phyloP scores from a whole-genome alignment of 2,888 invertebrate genomes.

The Pterostichus niger region DNA sequence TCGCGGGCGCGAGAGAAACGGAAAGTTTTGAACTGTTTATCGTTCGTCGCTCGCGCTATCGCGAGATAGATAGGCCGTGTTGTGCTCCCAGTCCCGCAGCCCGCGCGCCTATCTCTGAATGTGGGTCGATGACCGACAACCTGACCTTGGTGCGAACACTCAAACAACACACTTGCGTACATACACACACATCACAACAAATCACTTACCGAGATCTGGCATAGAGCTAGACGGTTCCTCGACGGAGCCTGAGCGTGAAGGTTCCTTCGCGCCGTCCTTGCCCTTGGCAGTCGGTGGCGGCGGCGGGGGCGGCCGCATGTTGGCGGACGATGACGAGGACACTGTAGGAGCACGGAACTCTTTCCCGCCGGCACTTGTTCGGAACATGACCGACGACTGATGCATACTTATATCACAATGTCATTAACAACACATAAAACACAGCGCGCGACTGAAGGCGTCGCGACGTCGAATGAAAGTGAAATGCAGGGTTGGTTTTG shows the following conservation, averaged over 20 bases:
- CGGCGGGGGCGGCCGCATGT: conserved; percentile 82
- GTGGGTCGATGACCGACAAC: conserved; percentile 64
- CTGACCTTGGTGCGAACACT: conserved; percentile 55
- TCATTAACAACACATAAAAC: background rate
- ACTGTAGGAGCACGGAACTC: conserved; percentile 64
- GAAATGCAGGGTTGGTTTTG: conserved; percentile 71
- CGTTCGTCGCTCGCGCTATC: conserved; percentile 66
- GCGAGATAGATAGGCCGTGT: conserved; percentile 63
- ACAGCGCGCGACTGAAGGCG: background rate
- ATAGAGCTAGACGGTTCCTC: conserved; percentile 94
- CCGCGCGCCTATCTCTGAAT: conserved; percentile 58
- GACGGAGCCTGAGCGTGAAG: conserved; percentile 73
- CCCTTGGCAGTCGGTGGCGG: conserved; percentile 72
- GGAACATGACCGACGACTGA: conserved; percentile 27
- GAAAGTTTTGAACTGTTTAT: conserved; percentile 65
- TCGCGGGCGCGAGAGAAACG: conserved; percentile 46
- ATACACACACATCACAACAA: background rate
- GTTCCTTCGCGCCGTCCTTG: conserved; percentile 28
- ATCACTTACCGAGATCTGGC: conserved; percentile 90
- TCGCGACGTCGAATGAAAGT: conserved; percentile 75
- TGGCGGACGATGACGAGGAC: conserved; percentile 75
- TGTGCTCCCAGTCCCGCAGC: conserved; percentile 56
- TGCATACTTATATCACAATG: background rate
- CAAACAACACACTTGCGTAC: background rate
- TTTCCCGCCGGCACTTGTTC: conserved; percentile 68